Conservation (phyloP, 2,888 invertebrate species). For the Gymnosoma rotundatum region DNA sequence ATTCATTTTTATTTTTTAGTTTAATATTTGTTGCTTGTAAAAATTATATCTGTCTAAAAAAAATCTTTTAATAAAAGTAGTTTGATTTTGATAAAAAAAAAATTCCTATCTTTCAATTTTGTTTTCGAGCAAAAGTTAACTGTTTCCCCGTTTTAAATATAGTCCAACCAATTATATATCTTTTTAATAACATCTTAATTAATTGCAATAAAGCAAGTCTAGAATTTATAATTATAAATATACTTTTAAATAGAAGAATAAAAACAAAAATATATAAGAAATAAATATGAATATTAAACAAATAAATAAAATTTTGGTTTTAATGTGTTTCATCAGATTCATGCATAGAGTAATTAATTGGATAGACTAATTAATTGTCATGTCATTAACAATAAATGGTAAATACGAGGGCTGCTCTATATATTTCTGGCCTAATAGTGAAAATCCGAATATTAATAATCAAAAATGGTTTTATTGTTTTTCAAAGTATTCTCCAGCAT, state of each 20-base stretch:
- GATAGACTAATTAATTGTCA: too few species aligned
- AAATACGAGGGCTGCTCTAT: too few species aligned
- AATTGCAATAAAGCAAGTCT: background rate
- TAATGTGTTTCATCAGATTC: too few species aligned
- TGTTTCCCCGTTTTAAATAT: slow-evolving; percentile 20
- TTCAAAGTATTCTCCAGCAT: too few species aligned
- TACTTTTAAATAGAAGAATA: background rate
- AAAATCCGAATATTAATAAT: too few species aligned
- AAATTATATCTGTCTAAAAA: slow-evolving; percentile 32
- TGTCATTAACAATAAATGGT: too few species aligned
- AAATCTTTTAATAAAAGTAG: slow-evolving; percentile 58
- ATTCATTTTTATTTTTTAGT: slow-evolving; percentile 7
- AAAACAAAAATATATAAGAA: background rate
- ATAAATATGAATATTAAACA: slow-evolving; percentile 36
- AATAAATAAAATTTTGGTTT: background rate
- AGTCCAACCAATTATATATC: background rate
- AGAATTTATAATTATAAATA: slow-evolving; percentile 3
- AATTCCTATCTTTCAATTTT: too few species aligned
- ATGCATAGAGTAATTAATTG: too few species aligned
- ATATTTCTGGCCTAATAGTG: too few species aligned
- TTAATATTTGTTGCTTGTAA: slow-evolving; percentile 22
- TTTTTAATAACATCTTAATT: background rate
- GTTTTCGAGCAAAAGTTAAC: too few species aligned
- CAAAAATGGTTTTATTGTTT: too few species aligned
- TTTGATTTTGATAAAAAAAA: slow-evolving; percentile 38